Percentiles rank a stretch among this genome's conserved stretches.
phyloP scores from a whole-genome alignment of 2,888 invertebrate genomes.

The Eutolmus rufibarbis region DNA sequence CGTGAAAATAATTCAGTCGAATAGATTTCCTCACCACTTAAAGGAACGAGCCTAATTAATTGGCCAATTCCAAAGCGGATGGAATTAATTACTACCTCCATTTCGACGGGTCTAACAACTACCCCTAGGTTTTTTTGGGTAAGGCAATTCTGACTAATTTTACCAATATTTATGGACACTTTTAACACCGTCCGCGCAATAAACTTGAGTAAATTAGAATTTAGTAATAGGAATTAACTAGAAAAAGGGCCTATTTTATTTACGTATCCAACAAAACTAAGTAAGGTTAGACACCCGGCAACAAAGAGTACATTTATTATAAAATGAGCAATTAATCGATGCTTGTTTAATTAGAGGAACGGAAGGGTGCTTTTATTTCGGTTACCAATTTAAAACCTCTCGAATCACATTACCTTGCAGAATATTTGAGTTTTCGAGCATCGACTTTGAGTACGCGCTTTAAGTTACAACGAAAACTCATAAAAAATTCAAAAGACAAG shows the following conservation, averaged over 20 bases:
- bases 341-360: not conserved
- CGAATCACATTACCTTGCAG: not conserved
- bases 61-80: not conserved
- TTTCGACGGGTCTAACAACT: not conserved
- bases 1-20: not conserved
- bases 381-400: not conserved
- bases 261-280: not conserved
- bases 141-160: not conserved
- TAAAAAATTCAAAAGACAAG: not conserved
- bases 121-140: not conserved
- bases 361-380: not conserved
- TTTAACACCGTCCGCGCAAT: not conserved
- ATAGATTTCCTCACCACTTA: not conserved
- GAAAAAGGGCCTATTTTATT: not conserved
- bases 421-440: not conserved
- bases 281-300: not conserved
- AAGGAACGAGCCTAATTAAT: not conserved
- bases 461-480: not conserved
- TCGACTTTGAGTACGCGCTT: not conserved
- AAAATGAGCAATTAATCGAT: not conserved
- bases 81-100: not conserved
- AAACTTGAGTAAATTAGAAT: not conserved
- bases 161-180: not conserved
- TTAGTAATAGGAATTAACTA: not conserved
- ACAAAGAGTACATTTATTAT: not conserved